Percentiles rank a stretch among this genome's conserved stretches.
Conservation (phyloP, 2,797 vertebrate species). For the Thripadectes ignobilis region DNA sequence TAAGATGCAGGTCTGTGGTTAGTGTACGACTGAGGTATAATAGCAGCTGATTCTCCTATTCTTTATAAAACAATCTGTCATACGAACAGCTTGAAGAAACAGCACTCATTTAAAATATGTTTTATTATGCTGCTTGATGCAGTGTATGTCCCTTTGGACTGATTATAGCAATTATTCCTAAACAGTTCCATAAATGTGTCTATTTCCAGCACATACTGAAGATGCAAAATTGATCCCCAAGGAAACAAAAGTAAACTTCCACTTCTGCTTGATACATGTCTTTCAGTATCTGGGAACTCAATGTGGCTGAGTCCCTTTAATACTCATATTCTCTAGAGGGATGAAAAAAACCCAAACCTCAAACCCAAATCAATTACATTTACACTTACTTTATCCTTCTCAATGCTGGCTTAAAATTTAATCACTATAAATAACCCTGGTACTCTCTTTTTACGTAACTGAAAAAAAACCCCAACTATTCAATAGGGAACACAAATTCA, state of each 20-base stretch:
- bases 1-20: background rate
- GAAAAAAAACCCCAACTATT: background rate
- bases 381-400: background rate
- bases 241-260: slow-evolving; percentile 33
- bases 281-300: slow-evolving; percentile 6
- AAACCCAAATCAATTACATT: background rate
- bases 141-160: slow-evolving; percentile 11
- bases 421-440: background rate
- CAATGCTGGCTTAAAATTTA: background rate
- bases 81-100: background rate
- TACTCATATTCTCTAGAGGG: background rate
- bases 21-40: background rate
- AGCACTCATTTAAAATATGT: background rate
- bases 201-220: slow-evolving; percentile 17
- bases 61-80: background rate
- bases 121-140: slow-evolving; percentile 2
- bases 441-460: background rate
- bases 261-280: background rate
- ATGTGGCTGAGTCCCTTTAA: background rate
- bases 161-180: slow-evolving; percentile 44
- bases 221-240: slow-evolving; percentile 27
- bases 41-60: background rate
- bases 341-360: background rate
- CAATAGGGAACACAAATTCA: background rate
- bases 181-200: slow-evolving; percentile 34